Conservation (phyloP, 1,140 invertebrate species). For the Solen grandis region DNA sequence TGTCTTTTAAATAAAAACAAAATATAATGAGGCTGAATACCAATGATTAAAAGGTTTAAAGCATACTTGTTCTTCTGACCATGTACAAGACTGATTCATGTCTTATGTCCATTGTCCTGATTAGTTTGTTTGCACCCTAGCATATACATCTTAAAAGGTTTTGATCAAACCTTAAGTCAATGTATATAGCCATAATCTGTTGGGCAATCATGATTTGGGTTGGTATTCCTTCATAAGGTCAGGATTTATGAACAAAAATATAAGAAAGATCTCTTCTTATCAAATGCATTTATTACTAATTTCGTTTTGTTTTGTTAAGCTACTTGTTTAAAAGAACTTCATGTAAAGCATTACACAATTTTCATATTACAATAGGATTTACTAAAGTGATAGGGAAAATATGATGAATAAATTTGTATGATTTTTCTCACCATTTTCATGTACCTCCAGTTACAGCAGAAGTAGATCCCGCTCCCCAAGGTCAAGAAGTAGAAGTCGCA, state of each 20-base stretch:
- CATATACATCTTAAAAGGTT: not conserved
- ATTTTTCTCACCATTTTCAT: not conserved
- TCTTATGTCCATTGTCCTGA: slow-evolving; percentile 77
- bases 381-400: not conserved
- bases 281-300: no score
- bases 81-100: not conserved
- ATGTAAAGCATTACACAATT: not conserved
- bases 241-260: no score
- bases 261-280: no score
- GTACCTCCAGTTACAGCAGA: slow-evolving; percentile 55
- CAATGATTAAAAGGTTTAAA: no score
- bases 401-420: not conserved
- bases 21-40: not conserved
- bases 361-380: not conserved
- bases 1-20: not conserved
- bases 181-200: no score
- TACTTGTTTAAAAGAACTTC: no score
- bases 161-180: no score
- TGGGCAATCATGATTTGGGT: no score
- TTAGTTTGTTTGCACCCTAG: not conserved
- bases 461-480: slow-evolving; percentile 70
- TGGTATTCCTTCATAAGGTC: no score
- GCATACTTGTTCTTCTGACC: not conserved
- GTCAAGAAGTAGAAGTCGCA: slow-evolving; percentile 57
- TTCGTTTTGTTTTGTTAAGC: no score